phyloP scores from a whole-genome alignment of 1,140 invertebrate genomes.

The Drosophila murphyi region DNA sequence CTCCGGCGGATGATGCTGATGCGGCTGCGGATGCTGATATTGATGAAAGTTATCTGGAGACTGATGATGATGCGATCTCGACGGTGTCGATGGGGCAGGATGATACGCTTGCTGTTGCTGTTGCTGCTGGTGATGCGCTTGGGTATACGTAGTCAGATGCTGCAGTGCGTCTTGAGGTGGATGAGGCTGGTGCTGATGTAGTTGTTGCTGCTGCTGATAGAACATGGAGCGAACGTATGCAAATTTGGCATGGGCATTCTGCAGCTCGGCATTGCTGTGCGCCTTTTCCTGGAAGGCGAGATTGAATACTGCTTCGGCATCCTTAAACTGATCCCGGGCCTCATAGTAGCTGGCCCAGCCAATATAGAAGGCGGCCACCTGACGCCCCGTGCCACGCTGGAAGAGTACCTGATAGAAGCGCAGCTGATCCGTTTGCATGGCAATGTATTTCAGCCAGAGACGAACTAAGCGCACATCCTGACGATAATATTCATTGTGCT shows the following conservation, averaged over 20 bases:
- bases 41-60: conserved; percentile 58
- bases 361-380: conserved; percentile 90
- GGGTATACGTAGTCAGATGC: conserved; percentile 60
- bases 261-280: conserved; percentile 89
- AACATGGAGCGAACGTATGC: conserved; percentile 86
- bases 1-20: conserved; percentile 53
- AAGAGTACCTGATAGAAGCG: conserved; percentile 91
- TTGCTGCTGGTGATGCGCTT: conserved; percentile 54
- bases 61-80: conserved; percentile 5
- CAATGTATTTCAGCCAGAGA: conserved; percentile 96
- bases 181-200: conserved; percentile 28
- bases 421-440: conserved; percentile 89
- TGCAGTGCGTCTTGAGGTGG: conserved; percentile 56
- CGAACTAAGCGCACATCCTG: conserved; percentile 94
- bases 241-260: conserved; percentile 89
- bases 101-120: conserved; percentile 41
- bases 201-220: conserved; percentile 76
- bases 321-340: conserved; percentile 89
- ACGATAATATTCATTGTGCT: conserved; percentile 91
- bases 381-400: conserved; percentile 89
- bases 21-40: conserved; percentile 55
- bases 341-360: conserved; percentile 93
- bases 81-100: conserved; percentile 4
- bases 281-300: conserved; percentile 88
- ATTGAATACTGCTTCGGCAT: conserved; percentile 90